Percentiles rank a stretch among this genome's conserved stretches.
Conservation (phyloP, 1,140 invertebrate species). For the Phenacoccus solenopsis region DNA sequence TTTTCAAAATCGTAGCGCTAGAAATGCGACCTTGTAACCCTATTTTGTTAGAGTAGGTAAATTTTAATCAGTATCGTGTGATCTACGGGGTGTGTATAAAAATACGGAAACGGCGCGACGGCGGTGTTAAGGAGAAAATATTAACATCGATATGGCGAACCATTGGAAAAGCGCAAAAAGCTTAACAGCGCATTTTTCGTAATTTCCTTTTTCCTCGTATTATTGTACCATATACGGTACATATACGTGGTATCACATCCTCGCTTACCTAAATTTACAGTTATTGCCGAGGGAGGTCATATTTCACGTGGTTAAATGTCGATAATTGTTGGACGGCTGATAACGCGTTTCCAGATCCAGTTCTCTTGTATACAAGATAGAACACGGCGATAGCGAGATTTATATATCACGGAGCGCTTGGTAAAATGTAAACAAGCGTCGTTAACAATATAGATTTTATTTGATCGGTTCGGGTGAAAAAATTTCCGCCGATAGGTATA, state of each 20-base stretch:
- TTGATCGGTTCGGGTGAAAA: not conserved
- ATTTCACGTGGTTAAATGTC: not conserved
- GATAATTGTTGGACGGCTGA: constrained; percentile 1
- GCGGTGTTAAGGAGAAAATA: not conserved
- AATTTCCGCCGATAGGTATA: not conserved
- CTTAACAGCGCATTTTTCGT: not conserved
- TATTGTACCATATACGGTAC: too few relatives aligned
- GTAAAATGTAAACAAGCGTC: not conserved
- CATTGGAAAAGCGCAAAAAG: not conserved
- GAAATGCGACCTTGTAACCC: not conserved
- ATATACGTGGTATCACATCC: not conserved
- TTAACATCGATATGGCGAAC: not conserved
- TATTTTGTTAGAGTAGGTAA: not conserved
- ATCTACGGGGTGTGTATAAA: too few relatives aligned
- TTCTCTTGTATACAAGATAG: not conserved
- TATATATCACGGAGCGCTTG: too few relatives aligned
- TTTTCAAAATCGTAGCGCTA: not conserved
- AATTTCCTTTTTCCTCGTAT: not conserved
- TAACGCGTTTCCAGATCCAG: not conserved
- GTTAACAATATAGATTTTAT: constrained; percentile 4
- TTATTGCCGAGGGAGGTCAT: not conserved
- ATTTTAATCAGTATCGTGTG: not conserved
- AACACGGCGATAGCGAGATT: not conserved
- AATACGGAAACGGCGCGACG: too few relatives aligned
- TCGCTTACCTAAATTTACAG: not conserved